Base-by-base conservation (phyloP, 2,888 invertebrate species). In the Drosophila tripunctata region DNA sequence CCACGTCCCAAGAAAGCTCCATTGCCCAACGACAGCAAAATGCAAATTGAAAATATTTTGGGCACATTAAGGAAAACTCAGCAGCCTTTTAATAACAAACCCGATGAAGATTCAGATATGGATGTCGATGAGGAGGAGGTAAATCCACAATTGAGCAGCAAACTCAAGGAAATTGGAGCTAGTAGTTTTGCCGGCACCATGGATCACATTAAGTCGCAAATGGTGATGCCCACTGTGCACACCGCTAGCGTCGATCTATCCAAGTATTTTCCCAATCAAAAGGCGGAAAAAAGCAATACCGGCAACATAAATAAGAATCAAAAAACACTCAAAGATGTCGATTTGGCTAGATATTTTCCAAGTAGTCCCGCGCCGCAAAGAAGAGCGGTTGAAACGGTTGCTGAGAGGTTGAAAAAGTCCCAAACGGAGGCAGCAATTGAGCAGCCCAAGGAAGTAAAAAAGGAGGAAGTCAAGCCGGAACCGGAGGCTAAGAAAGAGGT, bases 271-370 rank as follows among this genome's bases (percentile, higher is more conserved):
- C 92, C 92, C 6, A 89, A 89, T 64, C 89, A 89, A 44, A 90
- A 91, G 69, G 79, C 76, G 14, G 89, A 90, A 40, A 91, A 91
- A 62, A 69, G 78, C 15, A 74, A 77, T 5, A 44, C 87, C 0
- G 75, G 68, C 4, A 83, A 80, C 1, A 75, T 83, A 2, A 92
- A 91, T 66, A 90, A 90, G 75, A 91, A 88, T 61, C 91, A 91
- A 56, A 92, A 91, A 73, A 90, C 89, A 2, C 64, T 92, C 0
- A 91, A 91, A 50, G 91, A 91, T 60, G 89, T 91, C 2, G 90
- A 91, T 76, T 71, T 92, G n/a, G 84, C 89, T 8, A 91, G 91
- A 65, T 91, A 91, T 56, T 92, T 92, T 73, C 89, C 91, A 3
- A 86, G 82, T 27, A 91, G 90, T 66, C 91, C 91, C 0, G 87